Percentiles rank a stretch among this genome's conserved stretches.
These are phyloP conservation scores for Ochropleura leucogaster DNA, from an alignment of 2,888 invertebrate species.

Conservation along the genomic window DNA sequence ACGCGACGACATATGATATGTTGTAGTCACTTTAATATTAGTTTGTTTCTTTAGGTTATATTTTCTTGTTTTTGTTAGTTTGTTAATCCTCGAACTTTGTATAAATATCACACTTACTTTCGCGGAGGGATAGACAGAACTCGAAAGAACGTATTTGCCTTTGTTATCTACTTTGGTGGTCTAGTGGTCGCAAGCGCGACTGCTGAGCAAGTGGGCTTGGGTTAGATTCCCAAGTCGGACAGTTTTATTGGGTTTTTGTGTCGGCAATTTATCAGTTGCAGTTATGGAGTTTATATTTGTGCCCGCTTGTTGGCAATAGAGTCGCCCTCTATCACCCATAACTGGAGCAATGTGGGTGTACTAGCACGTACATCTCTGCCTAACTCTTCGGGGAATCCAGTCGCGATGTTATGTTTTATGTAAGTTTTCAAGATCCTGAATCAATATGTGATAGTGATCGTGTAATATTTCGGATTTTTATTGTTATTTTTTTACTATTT, in stretches of 20 bases:
- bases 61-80: slow-evolving; percentile 12
- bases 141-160: neutral
- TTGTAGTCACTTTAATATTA: neutral
- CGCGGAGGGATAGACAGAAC: too few species aligned
- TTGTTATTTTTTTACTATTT: neutral
- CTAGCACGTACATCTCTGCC: neutral
- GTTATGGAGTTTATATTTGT: neutral
- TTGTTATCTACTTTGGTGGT: neutral
- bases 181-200: neutral
- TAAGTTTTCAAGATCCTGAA: neutral
- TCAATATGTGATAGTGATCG: slow-evolving; percentile 5
- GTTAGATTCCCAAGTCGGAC: neutral
- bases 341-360: neutral
- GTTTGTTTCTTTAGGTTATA: slow-evolving; percentile 8
- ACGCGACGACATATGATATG: slow-evolving; percentile 27
- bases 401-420: neutral
- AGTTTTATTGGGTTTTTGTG: neutral
- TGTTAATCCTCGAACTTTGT: neutral
- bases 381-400: neutral
- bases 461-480: neutral
- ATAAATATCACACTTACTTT: neutral
- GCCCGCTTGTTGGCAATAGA: neutral
- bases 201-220: neutral
- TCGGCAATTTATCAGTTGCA: neutral
- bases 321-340: neutral